A percentile compares a stretch with the other conserved stretches of the same genome.
phyloP scores from a whole-genome alignment of 2,113 vertebrate species.

The Psophia crepitans region DNA sequence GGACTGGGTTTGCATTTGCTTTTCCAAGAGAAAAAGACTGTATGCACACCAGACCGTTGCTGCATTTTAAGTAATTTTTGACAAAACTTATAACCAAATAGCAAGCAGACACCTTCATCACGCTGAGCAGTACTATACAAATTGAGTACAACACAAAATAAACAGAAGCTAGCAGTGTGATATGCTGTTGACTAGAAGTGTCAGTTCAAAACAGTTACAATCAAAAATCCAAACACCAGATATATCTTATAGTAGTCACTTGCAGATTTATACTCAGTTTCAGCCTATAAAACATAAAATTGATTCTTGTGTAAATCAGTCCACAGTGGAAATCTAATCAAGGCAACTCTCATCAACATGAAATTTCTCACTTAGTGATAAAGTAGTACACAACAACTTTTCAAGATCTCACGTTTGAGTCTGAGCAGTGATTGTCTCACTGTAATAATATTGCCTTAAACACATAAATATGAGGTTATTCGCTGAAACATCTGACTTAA shows the following conservation, averaged over 20 bases:
- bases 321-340: neutral
- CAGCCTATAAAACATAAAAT: neutral
- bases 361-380: neutral
- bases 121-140: neutral
- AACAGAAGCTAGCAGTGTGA: neutral
- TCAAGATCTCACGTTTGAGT: neutral
- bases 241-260: neutral
- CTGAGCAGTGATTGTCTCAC: neutral
- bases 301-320: neutral
- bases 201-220: neutral
- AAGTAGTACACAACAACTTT: neutral
- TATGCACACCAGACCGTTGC: fast-evolving
- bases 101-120: neutral
- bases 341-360: neutral
- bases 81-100: neutral
- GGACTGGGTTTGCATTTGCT: neutral
- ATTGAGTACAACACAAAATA: neutral
- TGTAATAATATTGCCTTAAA: neutral
- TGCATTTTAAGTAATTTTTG: neutral
- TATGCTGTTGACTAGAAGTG: neutral
- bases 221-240: neutral
- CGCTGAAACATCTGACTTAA: neutral
- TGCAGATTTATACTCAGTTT: neutral
- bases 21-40: neutral
- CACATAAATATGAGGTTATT: neutral